Base-by-base conservation (phyloP, 2,797 vertebrate genomes). In the Pangasius macronema region DNA sequence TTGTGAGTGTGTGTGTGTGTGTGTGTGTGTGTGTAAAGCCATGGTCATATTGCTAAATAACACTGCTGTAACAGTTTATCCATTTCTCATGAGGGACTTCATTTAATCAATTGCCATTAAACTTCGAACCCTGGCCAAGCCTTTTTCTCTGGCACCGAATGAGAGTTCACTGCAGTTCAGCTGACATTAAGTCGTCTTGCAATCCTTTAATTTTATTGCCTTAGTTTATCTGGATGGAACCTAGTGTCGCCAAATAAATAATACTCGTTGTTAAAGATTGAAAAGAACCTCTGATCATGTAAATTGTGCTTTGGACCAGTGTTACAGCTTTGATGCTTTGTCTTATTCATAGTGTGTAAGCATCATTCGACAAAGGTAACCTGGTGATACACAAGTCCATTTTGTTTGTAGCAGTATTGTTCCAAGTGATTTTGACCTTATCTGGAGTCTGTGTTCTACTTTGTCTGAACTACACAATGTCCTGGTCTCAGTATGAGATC, bases 61-160 rank as follows among this genome's bases (percentile, higher is more conserved):
- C 57, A 63, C 53, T 86, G 65, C 46, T 73, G 57, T 73, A 61
- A 61, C 30, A 65, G 83, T 67, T 83, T 59, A 24, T 77, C 22
- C 10, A 81, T 30, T 55, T 63, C 59, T 82, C 80, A 82, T 49
- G 59, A 57, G 10, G 5, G 36, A 24, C 8, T 27, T 39, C 9
- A 53, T 57, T 33, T 81, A n/a, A 87, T 83, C 22, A 18, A 75
- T 75, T 86, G 70, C 8, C 57, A 61, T 59, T 81, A 84, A 84
- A 87, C 36, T 70, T 80, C 39, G 22, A 84, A 70, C 46, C n/a
- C 16, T 30, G 55, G 82, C 27, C 81, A 88, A 85, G 72, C 36
- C 51, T 59, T 87, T 39, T 42, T 76, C n/a, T 39, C 59, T 81
- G 68, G 49, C 49, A 55, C 24, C 1, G 2, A 30, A 27, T 39